Base-by-base conservation (phyloP, 2,113 vertebrate genomes). In the Psilopsiagon aymara region DNA sequence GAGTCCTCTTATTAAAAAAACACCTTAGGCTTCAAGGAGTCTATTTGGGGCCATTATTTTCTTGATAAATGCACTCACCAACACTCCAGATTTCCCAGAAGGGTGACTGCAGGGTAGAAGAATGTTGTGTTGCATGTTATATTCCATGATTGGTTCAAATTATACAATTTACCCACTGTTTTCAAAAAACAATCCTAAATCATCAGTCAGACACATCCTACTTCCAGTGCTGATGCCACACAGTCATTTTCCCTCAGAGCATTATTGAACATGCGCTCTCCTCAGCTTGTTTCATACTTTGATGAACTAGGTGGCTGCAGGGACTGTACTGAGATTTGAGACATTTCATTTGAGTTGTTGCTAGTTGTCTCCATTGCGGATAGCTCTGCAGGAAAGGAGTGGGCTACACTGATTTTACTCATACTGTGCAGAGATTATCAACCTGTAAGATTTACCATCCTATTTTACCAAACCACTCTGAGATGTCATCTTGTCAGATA, bases 31-130 rank as follows among this genome's bases (percentile, higher is more conserved):
- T 95, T 97, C 84, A 88, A 90, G 82, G 96, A 97, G 86, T 93
- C 96, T 96, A 83, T 97, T 92, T 97, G 44, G 92, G 96, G 90
- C 97, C 96, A 97, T 98, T 98, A 97, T 97, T 84, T 95, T 90
- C 88, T 82, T 97, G 96, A 97, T 94, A 97, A 92, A 98, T 96
- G 92, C 78, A 96, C 87, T 94, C 47, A 21, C 53, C 53, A 69
- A 75, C 77, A 93, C 86, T 92, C 83, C 60, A 62, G 49, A 82
- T 92, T 97, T 98, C 88, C 95, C 96, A 80, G 59, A 96, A 96
- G 86, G 92, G 71, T 95, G 57, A 80, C 79, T 96, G 80, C 47
- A 85, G 94, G 89, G 70, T 78, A 94, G 80, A 90, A 39, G 91
- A 88, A 93, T 94, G 90, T 97, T 94, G 82, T 75, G 74, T 92